Base-by-base conservation (phyloP, 2,113 vertebrate genomes). In the Phoenicopterus ruber region DNA sequence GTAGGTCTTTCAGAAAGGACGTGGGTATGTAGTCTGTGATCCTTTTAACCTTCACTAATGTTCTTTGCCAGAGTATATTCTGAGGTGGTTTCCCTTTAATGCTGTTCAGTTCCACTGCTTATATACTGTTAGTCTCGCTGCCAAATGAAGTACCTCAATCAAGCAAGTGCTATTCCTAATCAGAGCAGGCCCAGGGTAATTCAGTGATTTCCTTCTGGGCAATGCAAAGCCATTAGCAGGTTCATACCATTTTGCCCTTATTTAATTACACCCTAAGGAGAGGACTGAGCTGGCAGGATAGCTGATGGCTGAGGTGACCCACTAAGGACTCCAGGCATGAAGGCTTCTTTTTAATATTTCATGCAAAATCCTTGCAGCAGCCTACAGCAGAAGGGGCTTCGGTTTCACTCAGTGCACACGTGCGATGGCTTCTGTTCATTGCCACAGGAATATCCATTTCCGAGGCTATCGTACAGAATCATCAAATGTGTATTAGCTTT, bases 261-360 rank as follows among this genome's bases (percentile, higher is more conserved):
- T 85, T 93, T 87, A 95, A 97, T 96, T 94, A 82, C 89, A 90
- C 82, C 93, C 92, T 69, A 82, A 94, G 89, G 95, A 95, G 58
- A 80, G 59, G 42, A 77, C 80, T 77, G 90, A 79, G 65, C 92
- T 88, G 77, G 44, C 57, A 86, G 90, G 89, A 34, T 12, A 74
- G 92, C 93, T 87, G 78, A 61, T 93, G 88, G 61, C 90, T 86
- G 86, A 91, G 86, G 86, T 96, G 91, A 97, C 91, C 94, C 82
- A 81, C 36, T 62, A 88, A 94, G 85, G 92, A 86, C 91, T 95
- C 71, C 83, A 88, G 84, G 69, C 91, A 71, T 18, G 59, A 93
- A 95, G 66, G 72, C 47, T 88, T 79, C 57, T 84, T 58, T 91
- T 94, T 42, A 96, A 90, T 95, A 81, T 94, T 96, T 96, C 71